phyloP scores from a whole-genome alignment of 2,113 vertebrate species.

The Alces alces region DNA sequence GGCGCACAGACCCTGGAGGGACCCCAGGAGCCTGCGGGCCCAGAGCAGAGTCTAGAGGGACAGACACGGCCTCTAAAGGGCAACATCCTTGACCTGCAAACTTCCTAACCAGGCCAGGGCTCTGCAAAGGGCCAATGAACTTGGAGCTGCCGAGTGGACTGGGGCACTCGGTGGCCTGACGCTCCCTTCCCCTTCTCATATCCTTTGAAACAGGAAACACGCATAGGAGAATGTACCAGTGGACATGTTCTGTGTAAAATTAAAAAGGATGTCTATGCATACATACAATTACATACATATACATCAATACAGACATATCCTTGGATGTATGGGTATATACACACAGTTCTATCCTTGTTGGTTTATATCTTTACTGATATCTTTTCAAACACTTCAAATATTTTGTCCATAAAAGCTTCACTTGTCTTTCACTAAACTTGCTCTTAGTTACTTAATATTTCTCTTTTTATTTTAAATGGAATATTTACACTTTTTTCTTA shows the following conservation, averaged over 20 bases:
- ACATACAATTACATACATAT: background rate
- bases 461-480: background rate
- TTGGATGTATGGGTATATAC: background rate
- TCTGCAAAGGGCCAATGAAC: background rate
- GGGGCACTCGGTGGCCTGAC: background rate
- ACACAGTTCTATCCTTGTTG: background rate
- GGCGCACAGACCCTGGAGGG: background rate
- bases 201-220: background rate
- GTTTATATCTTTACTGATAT: background rate
- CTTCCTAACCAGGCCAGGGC: background rate
- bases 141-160: background rate
- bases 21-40: background rate
- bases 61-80: rapidly evolving
- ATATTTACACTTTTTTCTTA: background rate
- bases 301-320: background rate
- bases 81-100: background rate
- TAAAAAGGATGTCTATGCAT: background rate
- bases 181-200: background rate
- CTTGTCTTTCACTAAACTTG: background rate
- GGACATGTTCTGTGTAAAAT: background rate
- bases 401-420: background rate
- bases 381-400: background rate
- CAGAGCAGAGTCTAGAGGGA: background rate
- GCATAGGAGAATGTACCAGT: rapidly evolving
- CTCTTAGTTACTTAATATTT: background rate